Conservation (phyloP, 2,888 invertebrate species). For the Platycheirus albimanus region DNA sequence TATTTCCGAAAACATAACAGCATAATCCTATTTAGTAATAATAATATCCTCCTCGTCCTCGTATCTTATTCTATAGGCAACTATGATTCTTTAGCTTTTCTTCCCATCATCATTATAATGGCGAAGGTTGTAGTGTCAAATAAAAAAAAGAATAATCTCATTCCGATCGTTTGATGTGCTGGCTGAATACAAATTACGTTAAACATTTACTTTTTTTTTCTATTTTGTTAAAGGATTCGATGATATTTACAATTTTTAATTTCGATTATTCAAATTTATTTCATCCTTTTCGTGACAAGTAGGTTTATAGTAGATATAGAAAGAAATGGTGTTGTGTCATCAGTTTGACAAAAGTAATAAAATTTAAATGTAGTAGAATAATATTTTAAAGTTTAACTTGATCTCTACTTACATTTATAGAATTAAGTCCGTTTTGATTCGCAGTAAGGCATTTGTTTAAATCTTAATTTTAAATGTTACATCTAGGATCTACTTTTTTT, state of each 20-base stretch:
- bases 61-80: constrained; percentile 28
- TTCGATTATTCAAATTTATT: constrained; percentile 11
- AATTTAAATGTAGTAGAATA: not conserved
- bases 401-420: constrained; percentile 55
- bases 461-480: constrained; percentile 37
- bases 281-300: constrained; percentile 21
- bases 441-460: constrained; percentile 63
- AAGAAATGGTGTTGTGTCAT: too few species aligned
- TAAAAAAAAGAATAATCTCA: constrained; percentile 60
- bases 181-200: constrained; percentile 66
- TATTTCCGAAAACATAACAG: constrained; percentile 18
- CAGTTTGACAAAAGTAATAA: not conserved
- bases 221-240: constrained; percentile 30
- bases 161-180: constrained; percentile 53
- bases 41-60: constrained; percentile 45
- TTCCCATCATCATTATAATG: constrained; percentile 8
- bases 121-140: constrained; percentile 44
- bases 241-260: constrained; percentile 53
- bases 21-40: constrained; percentile 59
- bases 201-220: constrained; percentile 37
- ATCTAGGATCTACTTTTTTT: constrained; percentile 36
- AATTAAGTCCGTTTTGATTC: constrained; percentile 71
- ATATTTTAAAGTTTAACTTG: constrained; percentile 36
- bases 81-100: constrained; percentile 10
- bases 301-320: not conserved